Evolutionary conservation across 23 tunicate genomes (phyloP), one percentile per base, ranked within the genome.

Genomic region (Styela plicata): DNA sequence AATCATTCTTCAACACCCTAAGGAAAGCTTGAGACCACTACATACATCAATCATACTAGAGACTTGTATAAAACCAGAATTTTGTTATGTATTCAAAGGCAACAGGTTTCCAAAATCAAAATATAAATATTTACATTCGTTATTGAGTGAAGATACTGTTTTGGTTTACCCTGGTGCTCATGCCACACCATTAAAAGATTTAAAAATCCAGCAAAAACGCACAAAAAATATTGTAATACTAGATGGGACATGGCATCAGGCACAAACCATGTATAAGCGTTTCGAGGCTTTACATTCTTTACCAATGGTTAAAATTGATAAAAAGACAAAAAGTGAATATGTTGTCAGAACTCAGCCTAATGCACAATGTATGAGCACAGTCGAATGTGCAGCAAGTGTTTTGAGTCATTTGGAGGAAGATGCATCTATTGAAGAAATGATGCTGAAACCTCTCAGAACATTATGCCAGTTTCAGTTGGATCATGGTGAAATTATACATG

Each of bases 221-320:
- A 32, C 61, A 37, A 88, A 34, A 65, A 44, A 44, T 44, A 44
- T 44, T 44, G 31, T 96, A 3, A 21, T 92, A 24, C 34, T 96
- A 0, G 99, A 96, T 80, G 99, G 99, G 2, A 96, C 99, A 7
- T 96, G 99, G 99, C 79, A 88, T 29, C 99, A 96, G 82, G 99
- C 99, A 7, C 31, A 83, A 17, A 84, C 86, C 1, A 90, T 96
- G 33, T 96, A 87, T 44, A 34, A 75, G 2, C 89, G 84, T 33
- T 88, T 85, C 74, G 67, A 74, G 23, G 69, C 85, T 81, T 82
- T 93, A n/a, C 82, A 88, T 33, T 27, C 35, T 32, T 31, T 93
- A 61, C 53, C 25, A 36, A 88, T 88, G 83, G 57, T 44, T 44
- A 5, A 7, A 13, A 44, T 44, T 44, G 57, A 44, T 5, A 44